Base-by-base conservation (phyloP, 2,113 vertebrate genomes). In the Tenebrosternarchus preto region DNA sequence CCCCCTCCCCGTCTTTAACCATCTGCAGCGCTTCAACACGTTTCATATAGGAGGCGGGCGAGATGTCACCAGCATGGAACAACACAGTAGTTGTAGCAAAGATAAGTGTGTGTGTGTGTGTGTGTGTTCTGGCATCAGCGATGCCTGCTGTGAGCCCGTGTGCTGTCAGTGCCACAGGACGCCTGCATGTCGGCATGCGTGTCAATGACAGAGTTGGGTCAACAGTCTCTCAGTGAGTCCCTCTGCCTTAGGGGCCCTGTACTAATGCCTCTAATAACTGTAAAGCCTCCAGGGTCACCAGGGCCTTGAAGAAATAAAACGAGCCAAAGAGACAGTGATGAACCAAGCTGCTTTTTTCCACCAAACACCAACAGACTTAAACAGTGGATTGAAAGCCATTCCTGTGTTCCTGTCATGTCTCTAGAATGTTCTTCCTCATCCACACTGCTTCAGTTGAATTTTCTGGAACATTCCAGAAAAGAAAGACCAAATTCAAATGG, bases 121-220 rank as follows among this genome's bases (percentile, higher is more conserved):
- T 59, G 31, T 24, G 5, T 64, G 64, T 66, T 66, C 27, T 66
- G 63, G 63, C 63, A 17, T 20, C 27, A 31, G 63, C 17, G 46
- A 6, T 7, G 70, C 43, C 53, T 57, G 2, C 17, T 19, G 29
- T 4, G 29, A n/a, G 70, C 31, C 19, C 24, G 53, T 36, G 31
- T 24, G 63, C 31, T 43, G 31, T 39, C 46, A 69, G 33, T 15
- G 6, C 3, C 25, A 29, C 33, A 20, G 16, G 16, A 36, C 50
- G 69, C 46, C 74, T 24, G 39, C 24, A 36, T 50, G 74, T 66
- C 43, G 63, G 76, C 33, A 50, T 27, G 81, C 17, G 69, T 64
- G 75, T 78, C 76, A 24, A 50, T 82, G 81, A 73, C 76, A 73
- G 50, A 82, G 69, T 69, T 78, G 63, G 81, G 81, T 82, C 81